Percentiles rank a stretch among this genome's conserved stretches.
These are phyloP conservation scores for Drosophila niveifrons DNA, from an alignment of 2,888 invertebrate genomes.

Conservation along the genomic window DNA sequence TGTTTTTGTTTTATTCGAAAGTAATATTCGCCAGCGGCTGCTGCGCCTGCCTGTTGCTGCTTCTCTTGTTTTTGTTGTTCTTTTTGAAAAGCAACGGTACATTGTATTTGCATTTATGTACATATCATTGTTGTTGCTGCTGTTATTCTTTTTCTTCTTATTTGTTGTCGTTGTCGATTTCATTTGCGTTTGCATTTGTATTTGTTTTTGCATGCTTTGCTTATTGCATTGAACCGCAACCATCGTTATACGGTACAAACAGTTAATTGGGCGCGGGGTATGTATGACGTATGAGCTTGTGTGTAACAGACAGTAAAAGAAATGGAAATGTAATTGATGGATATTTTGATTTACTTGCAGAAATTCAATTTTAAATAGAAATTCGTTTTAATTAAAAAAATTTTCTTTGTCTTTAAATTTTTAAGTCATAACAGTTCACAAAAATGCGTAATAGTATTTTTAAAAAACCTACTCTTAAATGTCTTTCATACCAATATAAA, in stretches of 20 bases:
- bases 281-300: neutral
- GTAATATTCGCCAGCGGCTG: slow-evolving; percentile 33
- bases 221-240: slow-evolving; percentile 48
- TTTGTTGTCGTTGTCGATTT: slow-evolving; percentile 21
- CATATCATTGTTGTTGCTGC: slow-evolving; percentile 25
- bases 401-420: too few species aligned
- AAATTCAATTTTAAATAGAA: too few species aligned
- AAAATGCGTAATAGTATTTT: too few species aligned
- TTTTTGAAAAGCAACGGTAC: slow-evolving; percentile 54
- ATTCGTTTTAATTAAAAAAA: too few species aligned
- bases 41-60: slow-evolving; percentile 6
- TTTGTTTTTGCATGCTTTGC: slow-evolving; percentile 47
- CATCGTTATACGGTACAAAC: slow-evolving; percentile 13
- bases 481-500: too few species aligned
- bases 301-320: too few species aligned
- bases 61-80: slow-evolving; percentile 31
- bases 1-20: slow-evolving; percentile 50
- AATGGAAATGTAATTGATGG: too few species aligned
- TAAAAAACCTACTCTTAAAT: too few species aligned
- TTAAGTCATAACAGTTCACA: too few species aligned
- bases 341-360: too few species aligned
- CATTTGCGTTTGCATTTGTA: slow-evolving; percentile 29
- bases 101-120: slow-evolving; percentile 46
- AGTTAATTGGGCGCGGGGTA: neutral
- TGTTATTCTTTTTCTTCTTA: slow-evolving; percentile 18